A percentile compares a stretch with the other conserved stretches of the same genome.
Evolutionary conservation across 92 coral and sea anemone genomes (phyloP).

Genomic region (Pocillopora meandrina): DNA sequence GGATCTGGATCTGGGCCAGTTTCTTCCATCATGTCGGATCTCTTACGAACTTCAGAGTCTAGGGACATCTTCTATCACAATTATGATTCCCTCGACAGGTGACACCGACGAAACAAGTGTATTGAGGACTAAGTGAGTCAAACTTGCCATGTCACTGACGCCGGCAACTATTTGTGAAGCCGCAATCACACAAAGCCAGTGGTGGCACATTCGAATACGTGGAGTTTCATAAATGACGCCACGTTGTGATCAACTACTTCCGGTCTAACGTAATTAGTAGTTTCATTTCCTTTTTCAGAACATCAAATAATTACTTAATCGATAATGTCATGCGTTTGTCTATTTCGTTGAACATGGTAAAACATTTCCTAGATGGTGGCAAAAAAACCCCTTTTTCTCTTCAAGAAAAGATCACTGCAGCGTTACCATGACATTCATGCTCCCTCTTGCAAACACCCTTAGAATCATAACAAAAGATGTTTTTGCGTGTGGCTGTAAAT

Average conservation of each 20-base stretch:
- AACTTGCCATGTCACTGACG: conserved; percentile 19
- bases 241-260: background rate
- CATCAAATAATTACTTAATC: too few species aligned
- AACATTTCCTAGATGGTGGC: too few species aligned
- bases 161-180: conserved; percentile 21
- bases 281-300: too few species aligned
- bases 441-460: too few species aligned
- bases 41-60: conserved; percentile 48
- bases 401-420: too few species aligned
- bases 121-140: background rate
- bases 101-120: background rate
- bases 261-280: background rate
- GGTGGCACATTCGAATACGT: background rate
- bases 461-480: too few species aligned
- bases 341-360: too few species aligned
- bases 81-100: background rate
- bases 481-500: too few species aligned
- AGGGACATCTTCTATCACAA: conserved; percentile 22
- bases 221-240: background rate
- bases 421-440: too few species aligned
- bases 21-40: conserved; percentile 41
- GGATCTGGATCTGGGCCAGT: background rate
- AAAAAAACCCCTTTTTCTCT: too few species aligned
- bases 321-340: too few species aligned
- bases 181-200: background rate